Base-by-base conservation (phyloP, 2,888 invertebrate species). In the Mythimna vitellina region DNA sequence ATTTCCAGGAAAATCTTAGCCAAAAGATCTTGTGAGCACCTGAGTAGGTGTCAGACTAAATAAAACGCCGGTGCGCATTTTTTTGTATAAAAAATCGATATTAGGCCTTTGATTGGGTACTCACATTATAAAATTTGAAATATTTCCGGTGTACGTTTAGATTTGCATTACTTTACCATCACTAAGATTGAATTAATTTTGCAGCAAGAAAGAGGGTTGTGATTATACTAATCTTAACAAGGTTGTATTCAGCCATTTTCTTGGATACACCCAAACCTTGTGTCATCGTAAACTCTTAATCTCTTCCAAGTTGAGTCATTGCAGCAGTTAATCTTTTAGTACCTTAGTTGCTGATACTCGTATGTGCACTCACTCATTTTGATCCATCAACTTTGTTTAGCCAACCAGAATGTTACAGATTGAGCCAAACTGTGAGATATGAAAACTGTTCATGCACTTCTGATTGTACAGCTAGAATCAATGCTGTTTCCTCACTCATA, bases 21-120 rank as follows among this genome's bases (percentile, higher is more conserved):
- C 58, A 71, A 72, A 53, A 65, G 65, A 65, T 70, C 20, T 75
- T 46, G 71, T 75, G 61, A 65, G 66, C 62, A 76, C 70, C 73
- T 76, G 80, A 83, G 84, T 85, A 86, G 86, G 83, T 87, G 83
- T 77, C 73, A 86, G 87, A 85, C 86, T 86, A 86, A 86, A 86
- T 86, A 86, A 78, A 83, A 77, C 80, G 68, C 79, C 63, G 63
- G 54, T 54, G 70, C 67, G 74, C 73, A 70, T 76, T 68, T 76
- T 73, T 71, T 25, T 60, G 56, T 63, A 57, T 62, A 22, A 76
- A 80, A 73, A 76, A 61, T 76, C 57, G 51, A 56, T 77, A 65
- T 73, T 73, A 77, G 67, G 81, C 75, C 73, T 83, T 80, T 73
- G 35, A 76, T 72, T 74, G 32, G 57, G 60, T 29, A 3, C 29